A percentile compares a stretch with the other conserved stretches of the same genome.
These are phyloP conservation scores for Pipa parva DNA, from an alignment of 2,113 vertebrate genomes.

Conservation along the genomic window DNA sequence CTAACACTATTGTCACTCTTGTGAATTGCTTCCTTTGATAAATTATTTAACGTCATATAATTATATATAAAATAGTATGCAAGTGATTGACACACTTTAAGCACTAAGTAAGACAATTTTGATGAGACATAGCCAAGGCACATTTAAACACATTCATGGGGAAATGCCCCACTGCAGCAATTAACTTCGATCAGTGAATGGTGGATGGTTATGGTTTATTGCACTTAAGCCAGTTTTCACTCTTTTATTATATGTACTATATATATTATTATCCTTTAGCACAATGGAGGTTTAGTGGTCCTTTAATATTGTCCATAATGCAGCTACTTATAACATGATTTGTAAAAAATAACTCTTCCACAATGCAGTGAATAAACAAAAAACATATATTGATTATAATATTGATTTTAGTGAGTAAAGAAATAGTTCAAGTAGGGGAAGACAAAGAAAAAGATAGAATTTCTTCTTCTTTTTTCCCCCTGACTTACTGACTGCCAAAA, in stretches of 20 bases:
- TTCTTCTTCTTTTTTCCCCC: constrained; percentile 52
- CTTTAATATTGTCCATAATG: constrained; percentile 61
- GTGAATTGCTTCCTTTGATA: constrained; percentile 35
- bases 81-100: too few relatives aligned
- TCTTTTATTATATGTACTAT: too few relatives aligned
- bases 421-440: constrained; percentile 52
- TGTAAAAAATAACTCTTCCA: constrained; percentile 63
- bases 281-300: too few relatives aligned
- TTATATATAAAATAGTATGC: constrained; percentile 23
- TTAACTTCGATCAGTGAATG: too few relatives aligned
- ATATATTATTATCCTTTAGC: too few relatives aligned
- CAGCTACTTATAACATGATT: constrained; percentile 61
- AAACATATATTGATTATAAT: constrained; percentile 70
- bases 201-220: too few relatives aligned
- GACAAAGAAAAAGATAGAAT: constrained; percentile 69
- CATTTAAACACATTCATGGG: too few relatives aligned
- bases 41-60: constrained; percentile 31
- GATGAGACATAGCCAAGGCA: too few relatives aligned
- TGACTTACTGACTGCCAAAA: constrained; percentile 60
- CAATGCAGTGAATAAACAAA: constrained; percentile 66
- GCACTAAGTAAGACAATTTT: too few relatives aligned
- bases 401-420: constrained; percentile 72
- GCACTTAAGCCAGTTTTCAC: too few relatives aligned
- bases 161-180: too few relatives aligned
- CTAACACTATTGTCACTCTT: constrained; percentile 28